These are phyloP conservation scores for Corydoras sp. DNA, from an alignment of 2,113 vertebrate genomes.

Conservation along the genomic window DNA sequence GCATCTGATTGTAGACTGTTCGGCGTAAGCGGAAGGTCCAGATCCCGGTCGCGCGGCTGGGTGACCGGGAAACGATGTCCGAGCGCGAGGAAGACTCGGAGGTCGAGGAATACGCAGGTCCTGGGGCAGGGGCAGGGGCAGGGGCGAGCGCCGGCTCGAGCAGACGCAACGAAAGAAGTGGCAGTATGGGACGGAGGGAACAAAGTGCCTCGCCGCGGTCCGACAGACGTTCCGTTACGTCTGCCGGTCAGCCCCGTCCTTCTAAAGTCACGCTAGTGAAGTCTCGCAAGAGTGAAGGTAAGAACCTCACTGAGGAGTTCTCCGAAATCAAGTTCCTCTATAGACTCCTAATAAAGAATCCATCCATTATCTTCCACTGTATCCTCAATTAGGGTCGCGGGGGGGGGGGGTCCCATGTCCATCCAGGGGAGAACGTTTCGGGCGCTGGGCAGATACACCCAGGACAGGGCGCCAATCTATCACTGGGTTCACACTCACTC, in stretches of 20 bases:
- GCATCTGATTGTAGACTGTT: slow-evolving; percentile 75
- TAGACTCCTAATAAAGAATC: too few species aligned
- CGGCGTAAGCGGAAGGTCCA: slow-evolving; percentile 94
- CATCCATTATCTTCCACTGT: too few species aligned
- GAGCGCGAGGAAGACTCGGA: slow-evolving; percentile 89
- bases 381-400: too few species aligned
- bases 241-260: slow-evolving; percentile 78
- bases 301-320: not conserved
- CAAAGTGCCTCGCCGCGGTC: slow-evolving; percentile 85
- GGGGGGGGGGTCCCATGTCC: too few species aligned
- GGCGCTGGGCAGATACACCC: too few species aligned
- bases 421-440: too few species aligned
- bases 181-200: slow-evolving; percentile 67
- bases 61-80: slow-evolving; percentile 81
- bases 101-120: slow-evolving; percentile 75
- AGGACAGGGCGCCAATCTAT: too few species aligned
- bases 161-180: slow-evolving; percentile 66
- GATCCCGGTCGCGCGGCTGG: slow-evolving; percentile 78
- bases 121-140: slow-evolving; percentile 60
- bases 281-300: slow-evolving; percentile 94
- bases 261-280: slow-evolving; percentile 96
- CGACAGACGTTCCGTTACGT: slow-evolving; percentile 81
- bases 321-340: too few species aligned
- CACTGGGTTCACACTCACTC: too few species aligned
- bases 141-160: slow-evolving; percentile 61